Base-by-base conservation (phyloP, 1,140 invertebrate species). In the Melipona quadrifasciata region DNA sequence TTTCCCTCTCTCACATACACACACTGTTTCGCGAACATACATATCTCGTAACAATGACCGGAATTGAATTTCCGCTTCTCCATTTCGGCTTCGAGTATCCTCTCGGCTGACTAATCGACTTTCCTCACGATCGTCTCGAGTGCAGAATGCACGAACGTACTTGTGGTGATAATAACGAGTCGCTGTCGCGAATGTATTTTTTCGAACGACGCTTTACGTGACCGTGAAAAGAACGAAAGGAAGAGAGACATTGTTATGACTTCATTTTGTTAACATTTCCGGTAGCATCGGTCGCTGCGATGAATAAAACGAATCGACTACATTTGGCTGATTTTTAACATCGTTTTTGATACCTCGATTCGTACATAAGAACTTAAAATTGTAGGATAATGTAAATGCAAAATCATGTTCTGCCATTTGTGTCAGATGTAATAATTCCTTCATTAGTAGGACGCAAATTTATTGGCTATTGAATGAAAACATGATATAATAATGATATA, bases 21-120 rank as follows among this genome's bases (percentile, higher is more conserved):
- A 31, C 31, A 31, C 39, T 31, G 31, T 71, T 14, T 10, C 53
- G 4, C 17, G 34, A 17, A 61, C 51, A n/a, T 27, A 61, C 51
- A n/a, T 27, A 53, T 76, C 57, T 61, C 2, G 61, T 14, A 53
- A 79, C 64, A 79, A 79, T 79, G 64, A 14, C 76, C 24, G 27
- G 19, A 61, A 80, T 80, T 55, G 79, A 80, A 80, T 72, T 61
- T 71, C 79, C 55, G 79, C 61, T 39, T 70, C 53, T 27, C 8
- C n/a, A 1, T 19, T 67, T 53, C 11, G 17, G 11, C 31, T 16
- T 67, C 76, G 76, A 31, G 47, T n/a, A 53, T 55, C 27, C 12
- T 34, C 19, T 51, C 39, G 10, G 12, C 64, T 53, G 2, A 17
- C 34, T 72, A 80, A 80, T 80, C 77, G 77, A 64, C 77, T 76